phyloP scores from a whole-genome alignment of 2,797 vertebrate species.

The Peromyscus eremicus region DNA sequence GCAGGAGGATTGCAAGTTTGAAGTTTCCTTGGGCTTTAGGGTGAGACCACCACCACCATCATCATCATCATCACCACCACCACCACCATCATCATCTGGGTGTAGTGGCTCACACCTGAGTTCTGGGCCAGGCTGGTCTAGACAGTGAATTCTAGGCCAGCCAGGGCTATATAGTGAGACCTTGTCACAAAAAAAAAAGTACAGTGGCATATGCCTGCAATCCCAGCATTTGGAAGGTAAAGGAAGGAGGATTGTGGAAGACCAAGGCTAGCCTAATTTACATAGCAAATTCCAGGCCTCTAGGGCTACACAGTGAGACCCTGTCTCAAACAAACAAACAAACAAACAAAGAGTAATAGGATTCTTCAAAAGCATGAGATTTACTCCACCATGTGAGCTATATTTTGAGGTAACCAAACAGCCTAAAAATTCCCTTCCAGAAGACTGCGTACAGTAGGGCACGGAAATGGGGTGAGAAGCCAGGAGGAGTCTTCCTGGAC shows the following conservation, averaged over 20 bases:
- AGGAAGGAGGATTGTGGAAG: background rate
- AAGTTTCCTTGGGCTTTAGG: background rate
- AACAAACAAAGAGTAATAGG: background rate
- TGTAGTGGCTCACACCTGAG: background rate
- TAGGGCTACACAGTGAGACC: background rate
- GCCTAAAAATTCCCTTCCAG: background rate
- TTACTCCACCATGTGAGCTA: background rate
- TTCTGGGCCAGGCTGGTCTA: background rate
- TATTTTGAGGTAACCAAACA: constrained; percentile 1
- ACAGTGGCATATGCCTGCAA: background rate
- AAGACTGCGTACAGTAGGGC: background rate
- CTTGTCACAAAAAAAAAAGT: background rate
- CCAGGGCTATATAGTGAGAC: background rate
- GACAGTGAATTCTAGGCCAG: background rate
- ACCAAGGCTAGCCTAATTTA: background rate
- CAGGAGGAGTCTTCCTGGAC: background rate
- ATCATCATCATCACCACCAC: background rate
- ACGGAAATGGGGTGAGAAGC: fast-evolving
- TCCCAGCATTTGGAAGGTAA: background rate
- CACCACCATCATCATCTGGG: background rate
- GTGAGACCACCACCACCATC: background rate
- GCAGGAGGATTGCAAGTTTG: background rate
- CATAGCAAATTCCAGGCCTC: background rate
- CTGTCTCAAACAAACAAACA: background rate
- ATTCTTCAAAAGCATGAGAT: constrained; percentile 2